A percentile compares a stretch with the other conserved stretches of the same genome.
Conservation (phyloP, 2,888 invertebrate species). For the Diadegma fenestrale region DNA sequence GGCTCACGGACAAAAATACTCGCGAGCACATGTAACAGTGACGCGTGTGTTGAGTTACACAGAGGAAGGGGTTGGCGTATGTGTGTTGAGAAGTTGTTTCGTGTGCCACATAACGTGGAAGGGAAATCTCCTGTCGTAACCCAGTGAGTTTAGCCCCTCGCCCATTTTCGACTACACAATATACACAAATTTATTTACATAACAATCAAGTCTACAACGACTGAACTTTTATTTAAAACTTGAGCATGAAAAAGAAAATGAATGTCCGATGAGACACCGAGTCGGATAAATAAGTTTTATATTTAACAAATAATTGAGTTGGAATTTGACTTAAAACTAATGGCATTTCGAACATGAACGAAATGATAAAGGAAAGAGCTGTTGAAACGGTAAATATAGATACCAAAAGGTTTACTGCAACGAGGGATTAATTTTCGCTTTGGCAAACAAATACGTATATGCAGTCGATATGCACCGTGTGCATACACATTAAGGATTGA, state of each 20-base stretch:
- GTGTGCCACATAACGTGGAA: not conserved
- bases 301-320: not conserved
- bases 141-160: slow-evolving; percentile 9
- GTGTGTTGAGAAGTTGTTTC: slow-evolving; percentile 26
- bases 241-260: not conserved
- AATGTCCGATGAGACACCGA: not conserved
- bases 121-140: slow-evolving; percentile 45
- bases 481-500: slow-evolving; percentile 34
- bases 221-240: not conserved
- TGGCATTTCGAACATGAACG: not conserved
- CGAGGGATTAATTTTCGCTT: slow-evolving; percentile 51
- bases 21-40: slow-evolving; percentile 17
- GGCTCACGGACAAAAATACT: slow-evolving; percentile 47
- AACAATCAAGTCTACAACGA: slow-evolving; percentile 43
- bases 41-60: slow-evolving; percentile 8
- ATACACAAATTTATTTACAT: slow-evolving; percentile 55
- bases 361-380: not conserved
- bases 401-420: not conserved
- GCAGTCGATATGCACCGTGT: slow-evolving; percentile 11
- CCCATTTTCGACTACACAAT: slow-evolving; percentile 20
- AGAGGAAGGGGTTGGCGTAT: slow-evolving; percentile 9
- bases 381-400: not conserved
- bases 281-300: not conserved
- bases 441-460: slow-evolving; percentile 39
- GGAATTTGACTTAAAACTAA: not conserved